phyloP scores from a whole-genome alignment of 2,888 invertebrate species.

The Perdita meconis region DNA sequence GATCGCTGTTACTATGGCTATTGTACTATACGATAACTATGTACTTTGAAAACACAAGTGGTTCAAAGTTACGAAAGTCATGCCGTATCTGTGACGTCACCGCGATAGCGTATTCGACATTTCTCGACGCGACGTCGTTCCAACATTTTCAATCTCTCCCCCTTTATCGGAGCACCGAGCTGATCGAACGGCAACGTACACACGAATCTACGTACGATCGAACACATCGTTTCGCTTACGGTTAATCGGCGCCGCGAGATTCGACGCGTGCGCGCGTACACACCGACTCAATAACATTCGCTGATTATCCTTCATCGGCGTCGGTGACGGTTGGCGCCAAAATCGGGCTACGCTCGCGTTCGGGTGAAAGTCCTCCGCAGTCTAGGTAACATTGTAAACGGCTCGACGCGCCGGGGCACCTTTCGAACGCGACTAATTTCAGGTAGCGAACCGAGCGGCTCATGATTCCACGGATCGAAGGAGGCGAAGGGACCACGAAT shows the following conservation, averaged over 20 bases:
- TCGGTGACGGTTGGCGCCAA: constrained; percentile 39
- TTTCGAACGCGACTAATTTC: constrained; percentile 29
- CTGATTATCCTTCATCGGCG: constrained; percentile 16
- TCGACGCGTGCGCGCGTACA: neutral
- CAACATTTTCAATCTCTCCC: too few species aligned
- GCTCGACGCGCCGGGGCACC: constrained; percentile 3
- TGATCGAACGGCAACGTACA: too few species aligned
- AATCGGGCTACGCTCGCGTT: constrained; percentile 19
- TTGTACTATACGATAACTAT: too few species aligned
- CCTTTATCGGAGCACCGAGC: too few species aligned
- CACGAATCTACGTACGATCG: too few species aligned
- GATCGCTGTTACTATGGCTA: too few species aligned
- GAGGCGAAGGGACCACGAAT: too few species aligned
- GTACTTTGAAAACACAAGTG: too few species aligned
- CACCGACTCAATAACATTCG: neutral
- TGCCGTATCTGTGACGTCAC: too few species aligned
- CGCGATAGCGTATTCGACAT: too few species aligned
- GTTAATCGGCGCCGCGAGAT: neutral
- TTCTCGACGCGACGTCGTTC: too few species aligned
- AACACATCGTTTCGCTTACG: neutral
- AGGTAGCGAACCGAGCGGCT: neutral
- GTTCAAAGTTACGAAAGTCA: too few species aligned
- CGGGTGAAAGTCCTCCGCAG: constrained; percentile 43
- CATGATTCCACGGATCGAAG: neutral
- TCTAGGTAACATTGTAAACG: constrained; percentile 20